Evolutionary conservation across 2,888 invertebrate genomes (phyloP).

Genomic region (Lasioglossum figueresi): DNA sequence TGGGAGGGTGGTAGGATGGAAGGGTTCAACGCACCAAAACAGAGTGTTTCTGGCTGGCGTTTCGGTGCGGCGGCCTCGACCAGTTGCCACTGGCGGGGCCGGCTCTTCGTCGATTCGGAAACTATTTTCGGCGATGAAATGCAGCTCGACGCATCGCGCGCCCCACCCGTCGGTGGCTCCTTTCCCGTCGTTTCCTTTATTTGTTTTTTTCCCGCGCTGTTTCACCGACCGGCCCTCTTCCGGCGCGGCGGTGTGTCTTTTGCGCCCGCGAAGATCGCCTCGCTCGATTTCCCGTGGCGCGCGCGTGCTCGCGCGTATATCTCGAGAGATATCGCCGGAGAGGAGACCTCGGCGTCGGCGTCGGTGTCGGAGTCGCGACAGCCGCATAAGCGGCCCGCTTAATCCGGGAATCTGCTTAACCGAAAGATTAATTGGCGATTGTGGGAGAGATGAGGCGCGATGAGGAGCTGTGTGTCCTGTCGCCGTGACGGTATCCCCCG

Average conservation of each 20-base stretch:
- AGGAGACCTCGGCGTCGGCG: neutral
- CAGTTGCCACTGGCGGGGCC: conserved; percentile 37
- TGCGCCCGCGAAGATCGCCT: conserved; percentile 56
- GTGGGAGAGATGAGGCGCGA: conserved; percentile 78
- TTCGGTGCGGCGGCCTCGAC: conserved; percentile 49
- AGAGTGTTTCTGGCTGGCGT: conserved; percentile 59
- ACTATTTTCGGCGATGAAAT: conserved; percentile 81
- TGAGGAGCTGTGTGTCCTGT: conserved; percentile 42
- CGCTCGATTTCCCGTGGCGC: conserved; percentile 66
- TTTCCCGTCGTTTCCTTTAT: conserved; percentile 17
- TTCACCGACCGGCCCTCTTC: conserved; percentile 23
- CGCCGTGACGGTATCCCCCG: conserved; percentile 31
- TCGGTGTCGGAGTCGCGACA: conserved; percentile 45
- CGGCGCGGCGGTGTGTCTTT: conserved; percentile 26
- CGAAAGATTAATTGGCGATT: conserved; percentile 81
- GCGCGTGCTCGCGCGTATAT: conserved; percentile 41
- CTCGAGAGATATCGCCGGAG: conserved; percentile 5
- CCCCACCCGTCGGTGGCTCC: conserved; percentile 34
- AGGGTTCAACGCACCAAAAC: conserved; percentile 81
- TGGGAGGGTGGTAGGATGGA: conserved; percentile 22
- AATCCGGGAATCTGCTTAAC: conserved; percentile 79
- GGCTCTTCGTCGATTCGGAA: conserved; percentile 72
- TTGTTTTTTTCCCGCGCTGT: conserved; percentile 7
- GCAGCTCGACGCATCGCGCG: conserved; percentile 58
- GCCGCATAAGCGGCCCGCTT: conserved; percentile 62